Base-by-base conservation (phyloP, 2,113 vertebrate species). In the Corythaeola cristata region DNA sequence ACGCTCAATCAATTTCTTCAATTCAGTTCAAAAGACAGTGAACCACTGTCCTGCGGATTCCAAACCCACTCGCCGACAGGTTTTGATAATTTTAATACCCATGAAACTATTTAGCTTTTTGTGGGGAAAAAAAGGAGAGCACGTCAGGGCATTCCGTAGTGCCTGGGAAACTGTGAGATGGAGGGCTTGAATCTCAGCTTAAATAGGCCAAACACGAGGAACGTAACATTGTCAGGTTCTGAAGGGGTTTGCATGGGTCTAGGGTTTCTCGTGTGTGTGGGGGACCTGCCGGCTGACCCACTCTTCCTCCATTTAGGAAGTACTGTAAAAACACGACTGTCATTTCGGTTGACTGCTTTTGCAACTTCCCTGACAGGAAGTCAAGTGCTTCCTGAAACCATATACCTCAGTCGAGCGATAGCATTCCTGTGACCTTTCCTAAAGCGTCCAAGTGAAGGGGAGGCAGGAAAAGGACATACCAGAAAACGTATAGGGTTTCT, bases 211-310 rank as follows among this genome's bases (percentile, higher is more conserved):
- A 33, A 30, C 4, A 26, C 1, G 0, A 30, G 14, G 30, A 56
- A 35, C 0, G 8, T 3, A 56, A 32, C 19, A 11, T 0, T 1
- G 37, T 5, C 13, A 18, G 2, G 9, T 24, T 73, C 62, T 15
- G n/a, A 4, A 26, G 10, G 26, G 45, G 27, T 81, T 26, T 35
- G 44, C 41, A 3, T 0, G 23, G 13, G 28, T 5, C 6, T 50
- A 8, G 41, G 32, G 47, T 28, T 71, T 22, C 8, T 37, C 18
- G 6, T 0, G 30, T 0, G 16, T 2, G n/a, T 3, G 63, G 13
- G 32, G 66, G 24, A 15, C 55, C 22, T 2, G 45, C 11, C 19
- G 4, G 37, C 52, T 15, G 77, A 45, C 60, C 41, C 33, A 0
- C n/a, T 32, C 27, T 7, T 24, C 69, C 22, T 18, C 62, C 62